Evolutionary conservation across 2,113 vertebrate species (phyloP).

Genomic region (Lethenteron reissneri): DNA sequence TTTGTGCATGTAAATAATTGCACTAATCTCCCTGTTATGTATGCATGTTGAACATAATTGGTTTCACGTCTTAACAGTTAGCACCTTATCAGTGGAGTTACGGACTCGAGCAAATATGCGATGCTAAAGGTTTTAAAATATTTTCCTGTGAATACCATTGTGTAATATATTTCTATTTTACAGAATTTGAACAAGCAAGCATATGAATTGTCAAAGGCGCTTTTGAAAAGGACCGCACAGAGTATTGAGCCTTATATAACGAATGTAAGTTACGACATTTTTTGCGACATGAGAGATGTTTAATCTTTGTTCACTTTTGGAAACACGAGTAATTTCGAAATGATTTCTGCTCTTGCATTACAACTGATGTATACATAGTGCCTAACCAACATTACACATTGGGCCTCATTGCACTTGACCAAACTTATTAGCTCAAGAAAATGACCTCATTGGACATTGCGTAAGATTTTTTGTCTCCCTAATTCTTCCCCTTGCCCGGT

Average conservation of each 20-base stretch:
- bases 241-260: conserved; percentile 92
- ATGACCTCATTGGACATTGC: background rate
- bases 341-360: background rate
- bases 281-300: background rate
- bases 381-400: conserved; percentile 3
- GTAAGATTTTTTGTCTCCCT: conserved; percentile 7
- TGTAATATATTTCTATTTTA: conserved; percentile 11
- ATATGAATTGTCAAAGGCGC: conserved; percentile 78
- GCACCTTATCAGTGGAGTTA: too few species aligned
- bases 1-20: too few species aligned
- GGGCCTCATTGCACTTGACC: background rate
- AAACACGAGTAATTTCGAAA: background rate
- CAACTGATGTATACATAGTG: background rate
- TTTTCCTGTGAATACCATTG: background rate
- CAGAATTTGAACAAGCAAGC: conserved; percentile 98
- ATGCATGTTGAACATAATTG: too few species aligned
- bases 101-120: too few species aligned
- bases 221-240: conserved; percentile 90
- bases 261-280: conserved; percentile 41
- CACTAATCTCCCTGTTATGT: too few species aligned
- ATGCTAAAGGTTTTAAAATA: background rate
- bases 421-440: conserved; percentile 5
- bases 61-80: too few species aligned
- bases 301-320: background rate
- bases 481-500: background rate